A percentile compares a stretch with the other conserved stretches of the same genome.
Conservation (phyloP, 1,140 invertebrate genomes). For the Thaumetopoea pityocampa region DNA sequence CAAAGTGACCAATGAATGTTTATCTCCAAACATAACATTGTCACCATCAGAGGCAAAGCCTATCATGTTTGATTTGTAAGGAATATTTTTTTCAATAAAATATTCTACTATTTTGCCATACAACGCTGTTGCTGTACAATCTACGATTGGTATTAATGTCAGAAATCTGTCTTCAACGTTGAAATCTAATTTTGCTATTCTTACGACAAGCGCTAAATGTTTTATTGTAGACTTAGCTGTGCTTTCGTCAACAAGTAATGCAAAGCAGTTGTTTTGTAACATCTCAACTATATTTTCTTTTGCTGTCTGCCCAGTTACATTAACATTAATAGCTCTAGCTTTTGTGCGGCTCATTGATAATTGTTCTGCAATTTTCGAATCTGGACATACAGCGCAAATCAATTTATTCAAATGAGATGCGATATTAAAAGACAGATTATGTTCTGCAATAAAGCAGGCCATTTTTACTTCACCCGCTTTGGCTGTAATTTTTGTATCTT, state of each 20-base stretch:
- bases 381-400: constrained; percentile 28
- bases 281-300: constrained; percentile 2
- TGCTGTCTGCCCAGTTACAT: constrained; percentile 3
- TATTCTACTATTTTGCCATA: constrained; percentile 28
- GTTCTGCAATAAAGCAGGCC: constrained; percentile 20
- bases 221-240: constrained; percentile 27
- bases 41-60: constrained; percentile 56
- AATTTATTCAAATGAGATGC: no score
- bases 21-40: constrained; percentile 16
- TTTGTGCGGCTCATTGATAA: constrained; percentile 8
- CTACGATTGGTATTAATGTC: constrained; percentile 27
- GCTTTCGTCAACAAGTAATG: constrained; percentile 36
- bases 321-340: constrained; percentile 5
- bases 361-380: constrained; percentile 36
- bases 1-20: constrained; percentile 21
- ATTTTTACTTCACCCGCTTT: constrained; percentile 22
- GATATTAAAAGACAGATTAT: constrained; percentile 14
- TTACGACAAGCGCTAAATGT: constrained; percentile 25
- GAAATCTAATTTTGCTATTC: constrained; percentile 12
- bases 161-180: constrained; percentile 33
- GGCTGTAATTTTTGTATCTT: no score
- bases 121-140: constrained; percentile 22
- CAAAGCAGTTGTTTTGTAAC: constrained; percentile 24
- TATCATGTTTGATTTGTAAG: constrained; percentile 50
- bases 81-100: constrained; percentile 44